Evolutionary conservation across 1,140 invertebrate species (phyloP).

Genomic region (Brachionus angularis): DNA sequence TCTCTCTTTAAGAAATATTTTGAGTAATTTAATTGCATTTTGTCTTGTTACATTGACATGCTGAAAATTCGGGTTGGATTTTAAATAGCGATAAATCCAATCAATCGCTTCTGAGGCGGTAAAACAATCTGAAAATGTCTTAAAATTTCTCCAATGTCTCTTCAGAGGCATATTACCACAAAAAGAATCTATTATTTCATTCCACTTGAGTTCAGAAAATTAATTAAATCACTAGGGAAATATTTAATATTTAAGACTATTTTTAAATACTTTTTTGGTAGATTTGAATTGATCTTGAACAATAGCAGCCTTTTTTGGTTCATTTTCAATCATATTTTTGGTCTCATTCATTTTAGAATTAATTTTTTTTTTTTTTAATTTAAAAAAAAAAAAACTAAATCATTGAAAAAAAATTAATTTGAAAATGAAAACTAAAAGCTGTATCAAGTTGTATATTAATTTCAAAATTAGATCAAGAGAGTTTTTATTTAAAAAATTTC

Average conservation of each 20-base stretch:
- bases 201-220: slow-evolving; percentile 27
- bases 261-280: slow-evolving; percentile 31
- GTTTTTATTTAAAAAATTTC: too few species aligned
- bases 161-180: slow-evolving; percentile 31
- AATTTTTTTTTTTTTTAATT: background rate
- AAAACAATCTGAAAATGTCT: slow-evolving; percentile 29
- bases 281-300: slow-evolving; percentile 27
- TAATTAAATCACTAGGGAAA: background rate
- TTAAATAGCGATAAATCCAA: slow-evolving; percentile 23
- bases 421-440: too few species aligned
- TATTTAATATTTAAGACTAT: too few species aligned
- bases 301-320: background rate
- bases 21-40: slow-evolving; percentile 30
- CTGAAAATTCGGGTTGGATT: slow-evolving; percentile 26
- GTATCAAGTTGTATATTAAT: too few species aligned
- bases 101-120: slow-evolving; percentile 39
- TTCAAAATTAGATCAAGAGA: too few species aligned
- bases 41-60: background rate
- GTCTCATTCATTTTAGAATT: slow-evolving; percentile 14
- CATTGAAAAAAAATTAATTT: too few species aligned
- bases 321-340: slow-evolving; percentile 7
- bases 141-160: slow-evolving; percentile 36
- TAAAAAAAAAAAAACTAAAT: too few species aligned
- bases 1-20: slow-evolving; percentile 41
- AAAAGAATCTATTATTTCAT: slow-evolving; percentile 32